phyloP scores from a whole-genome alignment of 2,888 invertebrate genomes.

The Dynastes maya region DNA sequence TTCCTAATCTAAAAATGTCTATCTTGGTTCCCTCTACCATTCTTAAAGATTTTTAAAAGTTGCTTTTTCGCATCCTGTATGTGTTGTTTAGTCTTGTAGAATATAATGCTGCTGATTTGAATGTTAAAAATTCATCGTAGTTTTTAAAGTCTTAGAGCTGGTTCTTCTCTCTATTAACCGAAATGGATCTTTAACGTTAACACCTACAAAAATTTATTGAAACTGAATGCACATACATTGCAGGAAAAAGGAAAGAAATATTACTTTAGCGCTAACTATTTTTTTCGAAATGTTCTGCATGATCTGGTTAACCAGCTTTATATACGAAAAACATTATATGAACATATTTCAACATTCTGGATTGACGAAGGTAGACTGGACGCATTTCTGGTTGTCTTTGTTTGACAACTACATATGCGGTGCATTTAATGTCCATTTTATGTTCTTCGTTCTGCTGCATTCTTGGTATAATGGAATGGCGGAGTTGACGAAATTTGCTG shows the following conservation, averaged over 20 bases:
- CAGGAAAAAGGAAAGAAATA: conserved; percentile 82
- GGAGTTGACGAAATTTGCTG: conserved; percentile 90
- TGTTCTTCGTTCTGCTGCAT: conserved; percentile 89
- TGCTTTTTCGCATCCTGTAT: too few relatives aligned
- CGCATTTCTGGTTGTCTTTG: conserved; percentile 74
- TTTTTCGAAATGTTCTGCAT: conserved; percentile 85
- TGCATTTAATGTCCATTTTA: neutral
- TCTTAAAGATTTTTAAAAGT: too few relatives aligned
- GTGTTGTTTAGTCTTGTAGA: too few relatives aligned
- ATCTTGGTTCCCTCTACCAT: too few relatives aligned
- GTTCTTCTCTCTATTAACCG: too few relatives aligned
- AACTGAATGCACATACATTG: conserved; percentile 53
- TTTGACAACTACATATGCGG: conserved; percentile 71
- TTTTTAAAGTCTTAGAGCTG: too few relatives aligned
- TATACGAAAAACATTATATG: conserved; percentile 84
- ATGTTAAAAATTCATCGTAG: too few relatives aligned
- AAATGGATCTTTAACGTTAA: too few relatives aligned
- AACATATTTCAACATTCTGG: conserved; percentile 82
- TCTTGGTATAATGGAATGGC: conserved; percentile 94
- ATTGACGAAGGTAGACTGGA: conserved; percentile 68
- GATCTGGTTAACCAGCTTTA: conserved; percentile 86
- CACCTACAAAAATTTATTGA: too few relatives aligned
- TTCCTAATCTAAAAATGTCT: too few relatives aligned
- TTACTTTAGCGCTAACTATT: conserved; percentile 81
- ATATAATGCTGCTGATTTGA: too few relatives aligned